These are phyloP conservation scores for Pteria penguin DNA, from an alignment of 2,888 invertebrate species.

Conservation along the genomic window DNA sequence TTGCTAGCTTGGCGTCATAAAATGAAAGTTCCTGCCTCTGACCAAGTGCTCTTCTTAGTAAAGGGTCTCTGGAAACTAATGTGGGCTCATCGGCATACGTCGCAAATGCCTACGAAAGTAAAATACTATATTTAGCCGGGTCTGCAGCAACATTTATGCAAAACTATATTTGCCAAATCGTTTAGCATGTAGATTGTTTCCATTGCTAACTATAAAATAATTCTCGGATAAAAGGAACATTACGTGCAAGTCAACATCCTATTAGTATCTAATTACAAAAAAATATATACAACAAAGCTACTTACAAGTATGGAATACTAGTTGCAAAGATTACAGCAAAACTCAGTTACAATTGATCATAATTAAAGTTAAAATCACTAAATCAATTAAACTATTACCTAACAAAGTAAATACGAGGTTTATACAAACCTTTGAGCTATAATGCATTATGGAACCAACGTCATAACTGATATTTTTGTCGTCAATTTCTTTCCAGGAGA, in stretches of 20 bases:
- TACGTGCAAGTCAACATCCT: too few species aligned
- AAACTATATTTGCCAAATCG: neutral
- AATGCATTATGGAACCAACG: slow-evolving; percentile 77
- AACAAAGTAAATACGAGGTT: too few species aligned
- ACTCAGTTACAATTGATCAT: too few species aligned
- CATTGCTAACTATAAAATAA: neutral
- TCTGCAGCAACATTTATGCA: too few species aligned
- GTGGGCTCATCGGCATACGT: slow-evolving; percentile 40
- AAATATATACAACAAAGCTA: too few species aligned
- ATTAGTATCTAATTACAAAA: too few species aligned
- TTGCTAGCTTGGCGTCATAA: slow-evolving; percentile 77
- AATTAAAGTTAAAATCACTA: too few species aligned
- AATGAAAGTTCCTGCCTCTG: slow-evolving; percentile 76
- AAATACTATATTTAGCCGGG: too few species aligned
- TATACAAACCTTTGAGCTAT: slow-evolving; percentile 74
- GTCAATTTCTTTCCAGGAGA: slow-evolving; percentile 72
- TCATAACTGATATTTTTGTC: slow-evolving; percentile 75
- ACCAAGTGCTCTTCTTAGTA: slow-evolving; percentile 72
- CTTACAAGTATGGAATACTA: too few species aligned
- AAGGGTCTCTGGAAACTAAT: slow-evolving; percentile 67
- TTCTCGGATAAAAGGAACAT: too few species aligned
- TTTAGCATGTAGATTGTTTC: neutral
- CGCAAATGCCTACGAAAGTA: neutral
- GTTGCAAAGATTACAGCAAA: too few species aligned
- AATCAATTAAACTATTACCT: too few species aligned